Evolutionary conservation across 1,140 invertebrate species (phyloP), one percentile per base, ranked within the genome.

Genomic region (Cotesia vestalis): DNA sequence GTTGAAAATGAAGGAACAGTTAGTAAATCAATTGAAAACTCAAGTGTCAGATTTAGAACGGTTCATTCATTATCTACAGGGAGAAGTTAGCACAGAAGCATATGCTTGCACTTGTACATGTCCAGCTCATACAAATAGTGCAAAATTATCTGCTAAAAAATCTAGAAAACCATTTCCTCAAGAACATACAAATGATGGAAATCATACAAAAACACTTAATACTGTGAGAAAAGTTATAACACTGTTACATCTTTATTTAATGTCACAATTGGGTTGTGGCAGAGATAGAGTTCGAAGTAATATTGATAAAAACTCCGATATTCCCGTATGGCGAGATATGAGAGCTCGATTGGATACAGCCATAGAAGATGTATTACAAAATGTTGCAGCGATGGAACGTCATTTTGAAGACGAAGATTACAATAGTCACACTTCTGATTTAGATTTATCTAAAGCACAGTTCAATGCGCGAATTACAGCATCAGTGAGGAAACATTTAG

Each of bases 31-130:
- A 85, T 87, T 99, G 8, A 98, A 98, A 87, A 96, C 96, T 8
- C 98, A 99, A 86, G 96, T 99, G 62, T 91, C 92, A 60, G 98
- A 99, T 87, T 90, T 99, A 82, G 98, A 99, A 85, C 90, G 96
- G 73, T 99, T 99, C 84, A 99, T 99, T 79, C 91, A 95, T 78
- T 97, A 98, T 81, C 89, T 99, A 69, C 98, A 99, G 90, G 94
- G 92, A 85, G 91, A 91, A 79, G 88, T 89, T 1, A 84, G 85
- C 76, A 64, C 83, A 8, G 88, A 89, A 73, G 83, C 81, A 14
- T 59, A 86, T 11, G 85, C 87, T 2, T 92, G 92, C 79, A 89
- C 89, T 2, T 91, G 90, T 81, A 88, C 89, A 9, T 92, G 91
- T 84, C 88, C 91, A 20, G 88, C 91, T 46, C 91, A 92, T 79